Evolutionary conservation across 2,888 invertebrate genomes (phyloP), one percentile per base, ranked within the genome.

Genomic region (Ormia ochracea): DNA sequence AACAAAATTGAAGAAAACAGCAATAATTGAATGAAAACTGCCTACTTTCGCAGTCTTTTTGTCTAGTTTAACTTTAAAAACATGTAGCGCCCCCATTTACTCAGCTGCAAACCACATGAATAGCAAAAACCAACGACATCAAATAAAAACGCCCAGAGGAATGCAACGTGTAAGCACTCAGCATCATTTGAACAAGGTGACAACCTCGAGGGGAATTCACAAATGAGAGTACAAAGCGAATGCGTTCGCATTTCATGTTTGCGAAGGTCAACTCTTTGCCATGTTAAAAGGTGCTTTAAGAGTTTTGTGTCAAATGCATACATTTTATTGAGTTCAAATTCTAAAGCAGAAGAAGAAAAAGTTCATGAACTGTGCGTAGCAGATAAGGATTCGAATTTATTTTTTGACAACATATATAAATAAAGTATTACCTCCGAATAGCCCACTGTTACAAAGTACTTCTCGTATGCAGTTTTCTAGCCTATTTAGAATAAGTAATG

Each of bases 181-280:
- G 28, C 45, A 45, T 48, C 48, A 19, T 74, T 65, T 43, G 48
- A 74, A 48, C 28, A 65, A 74, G 65, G 74, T 65, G 65, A 58
- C 38, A 58, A 6, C 65, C 65, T 17, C 31, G 0, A 19, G 65
- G 56, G 56, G 26, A 66, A 65, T 74, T 56, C 23, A 10, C 28
- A 21, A 48, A 65, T 38, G 38, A 41, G 56, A 28, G 7, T 58
- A 66, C 12, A 19, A 73, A 5, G 7, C 28, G 12, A 45, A 36
- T 31, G 36, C 4, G 4, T 56, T 63, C 19, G 38, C 28, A 50
- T 50, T 14, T 43, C 9, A 38, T 31, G 12, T 38, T 1, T n/a
- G 6, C 61, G 41, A 61, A 72, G 50, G 70, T 38, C 65, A 41
- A 14, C 70, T 28, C 28, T 28, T 14, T 59, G 26, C 48, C 26